A percentile compares a stretch with the other conserved stretches of the same genome.
phyloP scores from a whole-genome alignment of 2,113 vertebrate genomes.

The Eurypyga helias region DNA sequence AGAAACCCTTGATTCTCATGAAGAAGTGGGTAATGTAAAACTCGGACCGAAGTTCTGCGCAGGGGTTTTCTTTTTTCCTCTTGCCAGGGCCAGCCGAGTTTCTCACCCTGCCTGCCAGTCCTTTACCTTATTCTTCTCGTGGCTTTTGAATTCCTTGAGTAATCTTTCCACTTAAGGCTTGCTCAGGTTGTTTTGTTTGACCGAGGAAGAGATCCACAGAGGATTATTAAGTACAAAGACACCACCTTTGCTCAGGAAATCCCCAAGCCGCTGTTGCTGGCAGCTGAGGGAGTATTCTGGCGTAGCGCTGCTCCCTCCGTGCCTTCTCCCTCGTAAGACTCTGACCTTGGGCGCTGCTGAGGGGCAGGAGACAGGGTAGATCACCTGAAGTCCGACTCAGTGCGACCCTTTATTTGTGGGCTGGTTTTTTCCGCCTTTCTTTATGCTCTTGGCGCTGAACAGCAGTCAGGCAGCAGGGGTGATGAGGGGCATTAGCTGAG shows the following conservation, averaged over 20 bases:
- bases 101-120: background rate
- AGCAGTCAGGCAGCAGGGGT: background rate
- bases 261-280: background rate
- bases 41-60: background rate
- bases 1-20: background rate
- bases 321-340: background rate
- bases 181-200: background rate
- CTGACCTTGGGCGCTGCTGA: background rate
- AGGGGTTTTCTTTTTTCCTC: background rate
- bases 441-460: background rate
- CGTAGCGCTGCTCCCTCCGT: background rate
- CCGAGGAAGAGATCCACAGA: background rate
- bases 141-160: background rate
- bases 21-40: background rate
- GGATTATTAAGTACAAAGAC: background rate
- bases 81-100: background rate
- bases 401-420: background rate
- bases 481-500: fast-evolving
- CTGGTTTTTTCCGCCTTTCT: background rate
- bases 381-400: background rate
- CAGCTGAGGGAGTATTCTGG: background rate
- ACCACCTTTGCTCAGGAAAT: constrained; percentile 16
- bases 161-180: background rate
- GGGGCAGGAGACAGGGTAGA: background rate
- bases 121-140: background rate